Conservation (phyloP, 2,797 vertebrate genomes). For the Gadopsis marmoratus region DNA sequence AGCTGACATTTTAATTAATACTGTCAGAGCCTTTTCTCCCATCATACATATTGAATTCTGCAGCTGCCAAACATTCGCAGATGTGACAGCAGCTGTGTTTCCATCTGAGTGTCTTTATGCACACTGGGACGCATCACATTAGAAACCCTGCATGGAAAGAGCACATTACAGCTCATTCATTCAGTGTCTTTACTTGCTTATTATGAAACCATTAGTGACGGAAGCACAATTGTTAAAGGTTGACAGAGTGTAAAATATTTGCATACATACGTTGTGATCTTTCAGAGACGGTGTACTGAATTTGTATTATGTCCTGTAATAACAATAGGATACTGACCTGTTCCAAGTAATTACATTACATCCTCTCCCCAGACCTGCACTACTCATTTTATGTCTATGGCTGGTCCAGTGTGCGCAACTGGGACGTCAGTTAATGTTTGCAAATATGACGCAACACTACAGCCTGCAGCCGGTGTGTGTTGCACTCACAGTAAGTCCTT, state of each 20-base stretch:
- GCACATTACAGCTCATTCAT: slow-evolving; percentile 59
- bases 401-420: neutral
- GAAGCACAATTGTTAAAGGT: slow-evolving; percentile 20
- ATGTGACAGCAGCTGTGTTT: slow-evolving; percentile 76
- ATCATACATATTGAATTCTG: slow-evolving; percentile 69
- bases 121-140: slow-evolving; percentile 48
- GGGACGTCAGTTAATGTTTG: no score
- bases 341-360: neutral
- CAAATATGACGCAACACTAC: neutral
- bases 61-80: slow-evolving; percentile 69
- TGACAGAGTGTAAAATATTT: slow-evolving; percentile 18
- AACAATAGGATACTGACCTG: neutral
- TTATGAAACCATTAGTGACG: slow-evolving; percentile 51
- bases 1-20: slow-evolving; percentile 71
- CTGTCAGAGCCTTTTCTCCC: slow-evolving; percentile 53
- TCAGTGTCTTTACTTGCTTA: slow-evolving; percentile 35
- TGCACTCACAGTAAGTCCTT: neutral
- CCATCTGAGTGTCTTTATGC: slow-evolving; percentile 51
- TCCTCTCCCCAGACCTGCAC: neutral
- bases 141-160: slow-evolving; percentile 41
- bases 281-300: slow-evolving; percentile 1
- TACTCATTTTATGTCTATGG: neutral
- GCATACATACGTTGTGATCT: neutral
- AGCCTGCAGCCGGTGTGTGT: neutral
- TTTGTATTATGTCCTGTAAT: neutral